Conservation (phyloP, 2,113 vertebrate species). For the Echinops telfairi region DNA sequence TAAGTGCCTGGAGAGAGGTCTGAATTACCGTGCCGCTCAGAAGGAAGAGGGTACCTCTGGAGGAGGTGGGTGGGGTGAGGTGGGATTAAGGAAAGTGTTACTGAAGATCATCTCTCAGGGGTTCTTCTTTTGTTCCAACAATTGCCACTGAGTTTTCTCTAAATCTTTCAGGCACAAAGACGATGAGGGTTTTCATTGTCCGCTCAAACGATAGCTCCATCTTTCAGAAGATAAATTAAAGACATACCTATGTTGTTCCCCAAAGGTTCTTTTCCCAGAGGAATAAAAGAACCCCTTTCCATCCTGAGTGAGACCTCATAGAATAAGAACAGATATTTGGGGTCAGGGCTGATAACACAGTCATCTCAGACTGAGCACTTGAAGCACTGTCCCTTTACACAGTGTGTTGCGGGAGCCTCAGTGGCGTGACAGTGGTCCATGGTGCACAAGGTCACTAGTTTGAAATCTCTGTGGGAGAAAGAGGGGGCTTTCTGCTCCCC, state of each 20-base stretch:
- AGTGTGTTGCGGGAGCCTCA: background rate
- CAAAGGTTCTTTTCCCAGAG: slow-evolving; percentile 16
- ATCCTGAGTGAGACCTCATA: slow-evolving; percentile 37
- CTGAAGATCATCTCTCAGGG: background rate
- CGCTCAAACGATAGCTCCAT: background rate
- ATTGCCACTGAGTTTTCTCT: background rate
- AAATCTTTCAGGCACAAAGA: background rate
- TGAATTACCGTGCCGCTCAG: background rate
- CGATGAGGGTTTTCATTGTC: background rate
- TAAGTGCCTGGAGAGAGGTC: background rate
- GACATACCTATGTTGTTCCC: background rate
- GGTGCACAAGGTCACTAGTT: too few relatives aligned
- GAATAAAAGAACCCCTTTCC: background rate
- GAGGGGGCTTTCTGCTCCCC: too few relatives aligned
- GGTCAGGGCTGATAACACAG: background rate
- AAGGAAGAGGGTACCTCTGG: background rate
- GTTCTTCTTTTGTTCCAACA: slow-evolving; percentile 22
- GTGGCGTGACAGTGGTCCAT: too few relatives aligned
- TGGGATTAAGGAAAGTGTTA: background rate
- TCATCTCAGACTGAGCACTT: background rate
- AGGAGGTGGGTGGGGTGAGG: background rate
- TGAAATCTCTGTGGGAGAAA: too few relatives aligned
- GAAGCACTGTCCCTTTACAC: background rate
- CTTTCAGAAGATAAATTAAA: slow-evolving; percentile 20
- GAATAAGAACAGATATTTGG: background rate